phyloP scores from a whole-genome alignment of 2,888 invertebrate genomes.

The Amphipoea oculea region DNA sequence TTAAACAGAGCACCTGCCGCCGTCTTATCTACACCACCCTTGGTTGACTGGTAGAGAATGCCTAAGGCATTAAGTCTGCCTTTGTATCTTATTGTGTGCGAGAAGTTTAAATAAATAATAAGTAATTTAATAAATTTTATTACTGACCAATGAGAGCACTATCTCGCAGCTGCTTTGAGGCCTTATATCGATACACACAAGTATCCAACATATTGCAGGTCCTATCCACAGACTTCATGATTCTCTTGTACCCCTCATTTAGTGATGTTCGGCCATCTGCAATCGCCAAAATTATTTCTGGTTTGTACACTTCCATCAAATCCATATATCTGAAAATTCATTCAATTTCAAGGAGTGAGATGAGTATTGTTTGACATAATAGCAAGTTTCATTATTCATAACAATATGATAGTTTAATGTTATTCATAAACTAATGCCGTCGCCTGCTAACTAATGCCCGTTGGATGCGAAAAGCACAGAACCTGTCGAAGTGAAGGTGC shows the following conservation, averaged over 20 bases:
- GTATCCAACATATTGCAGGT: constrained; percentile 92
- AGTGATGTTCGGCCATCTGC: constrained; percentile 94
- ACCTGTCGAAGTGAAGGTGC: too few relatives aligned
- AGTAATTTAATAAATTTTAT: constrained; percentile 29
- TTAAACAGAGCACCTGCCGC: too few relatives aligned
- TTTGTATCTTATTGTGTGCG: too few relatives aligned
- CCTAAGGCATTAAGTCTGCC: too few relatives aligned
- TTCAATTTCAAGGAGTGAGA: constrained; percentile 37
- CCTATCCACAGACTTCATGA: constrained; percentile 93
- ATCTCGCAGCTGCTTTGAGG: constrained; percentile 86
- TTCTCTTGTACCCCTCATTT: constrained; percentile 92
- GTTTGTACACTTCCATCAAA: constrained; percentile 93
- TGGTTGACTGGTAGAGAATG: too few relatives aligned
- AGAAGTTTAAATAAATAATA: background rate
- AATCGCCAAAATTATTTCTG: constrained; percentile 95
- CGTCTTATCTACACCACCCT: too few relatives aligned
- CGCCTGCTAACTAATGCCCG: too few relatives aligned
- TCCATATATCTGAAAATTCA: constrained; percentile 92
- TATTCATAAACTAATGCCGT: background rate
- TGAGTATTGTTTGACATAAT: too few relatives aligned
- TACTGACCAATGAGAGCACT: constrained; percentile 89
- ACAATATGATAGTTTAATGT: background rate
- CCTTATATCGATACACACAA: constrained; percentile 92
- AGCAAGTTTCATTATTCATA: background rate
- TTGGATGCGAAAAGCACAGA: too few relatives aligned